Evolutionary conservation across 2,888 invertebrate genomes (phyloP), one percentile per base, ranked within the genome.

Genomic region (Lathronympha strigana): DNA sequence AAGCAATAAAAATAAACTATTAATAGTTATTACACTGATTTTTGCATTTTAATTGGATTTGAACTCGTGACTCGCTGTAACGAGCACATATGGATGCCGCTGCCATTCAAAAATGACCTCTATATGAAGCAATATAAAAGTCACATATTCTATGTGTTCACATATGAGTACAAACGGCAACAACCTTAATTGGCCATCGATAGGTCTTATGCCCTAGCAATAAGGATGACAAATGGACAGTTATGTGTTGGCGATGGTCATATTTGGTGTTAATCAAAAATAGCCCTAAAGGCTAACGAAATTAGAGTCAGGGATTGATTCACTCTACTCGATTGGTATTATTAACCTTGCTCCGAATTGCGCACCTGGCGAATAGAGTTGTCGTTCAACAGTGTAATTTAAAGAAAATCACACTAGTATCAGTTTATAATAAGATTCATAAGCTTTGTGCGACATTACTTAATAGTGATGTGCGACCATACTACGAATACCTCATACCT

Each of bases 311-410:
- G 17, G n/a, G 17, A 28, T 53, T 45, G 40, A 17, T 38, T 36
- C 13, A 23, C 15, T 47, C 15, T 36, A 36, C 49, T 38, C 25
- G 50, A 19, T 64, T 68, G 72, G 72, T 70, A 73, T 67, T 70
- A 68, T 25, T 69, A 79, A 74, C 79, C 79, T 80, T 73, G 79
- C 75, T 75, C 78, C 66, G 75, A 70, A 75, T 76, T 72, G 62
- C 67, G 68, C 70, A 71, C 67, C 69, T 72, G 68, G 70, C 69
- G 68, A 69, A 70, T 51, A 64, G 54, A 57, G 33, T 63, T 57
- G 63, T 63, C 54, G 69, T 67, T 71, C 61, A 69, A 68, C 58
- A 60, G 63, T 70, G 72, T 72, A 74, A 74, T 76, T 76, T 76
- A 73, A 70, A 63, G 60, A 67, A 69, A 73, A 69, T 71, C 66